A percentile compares a stretch with the other conserved stretches of the same genome.
phyloP scores from a whole-genome alignment of 2,888 invertebrate species.

The Synergus gifuensis region DNA sequence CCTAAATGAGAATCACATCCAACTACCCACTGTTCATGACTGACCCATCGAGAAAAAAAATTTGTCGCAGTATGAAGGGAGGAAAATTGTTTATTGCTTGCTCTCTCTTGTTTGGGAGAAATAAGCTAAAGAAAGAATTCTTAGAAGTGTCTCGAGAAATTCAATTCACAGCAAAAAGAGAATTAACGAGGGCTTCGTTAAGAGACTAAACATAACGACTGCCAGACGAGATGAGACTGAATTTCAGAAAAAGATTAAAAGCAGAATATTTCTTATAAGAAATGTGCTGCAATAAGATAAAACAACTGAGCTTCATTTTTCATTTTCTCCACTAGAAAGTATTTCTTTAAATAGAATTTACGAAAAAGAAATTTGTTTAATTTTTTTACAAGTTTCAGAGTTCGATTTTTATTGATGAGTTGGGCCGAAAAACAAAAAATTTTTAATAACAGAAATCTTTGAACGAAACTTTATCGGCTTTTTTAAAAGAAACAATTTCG shows the following conservation, averaged over 20 bases:
- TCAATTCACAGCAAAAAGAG: slow-evolving; percentile 18
- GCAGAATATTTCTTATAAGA: background rate
- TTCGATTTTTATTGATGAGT: too few species aligned
- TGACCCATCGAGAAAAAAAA: background rate
- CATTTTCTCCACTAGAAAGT: too few species aligned
- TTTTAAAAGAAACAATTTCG: too few species aligned
- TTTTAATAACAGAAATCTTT: too few species aligned
- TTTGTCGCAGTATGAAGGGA: background rate
- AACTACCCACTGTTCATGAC: background rate
- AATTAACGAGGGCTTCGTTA: slow-evolving; percentile 29
- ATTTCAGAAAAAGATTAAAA: background rate
- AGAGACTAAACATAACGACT: slow-evolving; percentile 19
- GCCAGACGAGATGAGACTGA: background rate
- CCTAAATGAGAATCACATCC: background rate
- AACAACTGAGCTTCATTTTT: too few species aligned
- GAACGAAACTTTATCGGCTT: too few species aligned
- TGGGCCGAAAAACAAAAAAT: too few species aligned
- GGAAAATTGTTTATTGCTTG: background rate
- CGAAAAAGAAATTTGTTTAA: too few species aligned
- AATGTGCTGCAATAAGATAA: background rate
- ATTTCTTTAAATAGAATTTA: too few species aligned
- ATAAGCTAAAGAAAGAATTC: slow-evolving; percentile 31
- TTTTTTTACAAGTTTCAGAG: too few species aligned
- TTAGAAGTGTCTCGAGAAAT: slow-evolving; percentile 22
- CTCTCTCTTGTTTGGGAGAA: background rate